These are phyloP conservation scores for Manis javanica DNA, from an alignment of 2,797 vertebrate genomes.

Conservation along the genomic window DNA sequence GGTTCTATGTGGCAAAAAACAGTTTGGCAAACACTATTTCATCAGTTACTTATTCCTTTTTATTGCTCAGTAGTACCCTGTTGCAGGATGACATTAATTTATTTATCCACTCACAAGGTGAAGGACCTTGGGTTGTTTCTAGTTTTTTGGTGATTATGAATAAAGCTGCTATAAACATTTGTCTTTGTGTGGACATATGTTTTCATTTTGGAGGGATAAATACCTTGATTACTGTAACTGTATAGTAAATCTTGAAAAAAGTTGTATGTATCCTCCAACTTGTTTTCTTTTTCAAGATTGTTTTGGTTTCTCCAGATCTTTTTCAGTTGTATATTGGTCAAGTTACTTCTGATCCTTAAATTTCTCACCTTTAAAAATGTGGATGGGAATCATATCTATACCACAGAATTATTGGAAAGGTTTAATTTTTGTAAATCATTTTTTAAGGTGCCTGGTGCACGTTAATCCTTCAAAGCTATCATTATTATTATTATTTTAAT, in stretches of 20 bases:
- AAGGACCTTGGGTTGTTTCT: neutral
- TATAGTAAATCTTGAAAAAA: neutral
- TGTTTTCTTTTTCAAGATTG: conserved; percentile 42
- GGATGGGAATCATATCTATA: neutral
- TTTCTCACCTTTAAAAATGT: neutral
- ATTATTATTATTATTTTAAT: neutral
- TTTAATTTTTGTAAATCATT: conserved; percentile 30
- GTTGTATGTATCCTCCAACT: neutral
- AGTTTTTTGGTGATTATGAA: neutral
- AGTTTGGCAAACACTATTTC: neutral
- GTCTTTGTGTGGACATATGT: neutral
- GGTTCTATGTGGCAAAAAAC: neutral
- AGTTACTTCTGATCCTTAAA: neutral
- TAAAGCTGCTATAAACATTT: neutral
- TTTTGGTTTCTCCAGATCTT: neutral
- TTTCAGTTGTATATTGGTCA: neutral
- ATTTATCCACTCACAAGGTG: neutral
- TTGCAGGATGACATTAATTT: neutral
- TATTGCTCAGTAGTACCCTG: neutral
- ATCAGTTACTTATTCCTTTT: neutral
- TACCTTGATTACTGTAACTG: neutral
- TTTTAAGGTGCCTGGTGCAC: neutral
- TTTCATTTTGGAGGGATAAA: neutral
- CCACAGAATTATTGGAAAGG: neutral
- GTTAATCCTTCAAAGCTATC: neutral